A percentile compares a stretch with the other conserved stretches of the same genome.
phyloP scores from a whole-genome alignment of 2,888 invertebrate species.

The Cerastoderma edule region DNA sequence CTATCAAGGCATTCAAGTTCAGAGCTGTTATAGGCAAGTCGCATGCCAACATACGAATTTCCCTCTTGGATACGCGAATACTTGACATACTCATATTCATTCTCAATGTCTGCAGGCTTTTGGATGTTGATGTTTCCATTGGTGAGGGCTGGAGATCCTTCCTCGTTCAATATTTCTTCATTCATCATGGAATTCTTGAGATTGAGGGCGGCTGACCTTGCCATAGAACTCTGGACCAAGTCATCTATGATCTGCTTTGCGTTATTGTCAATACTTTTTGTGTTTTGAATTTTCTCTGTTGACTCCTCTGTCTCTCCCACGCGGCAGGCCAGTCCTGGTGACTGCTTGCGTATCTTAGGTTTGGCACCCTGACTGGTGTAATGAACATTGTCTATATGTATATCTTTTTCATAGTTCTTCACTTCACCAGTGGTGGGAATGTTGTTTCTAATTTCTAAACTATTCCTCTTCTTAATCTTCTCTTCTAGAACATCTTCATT shows the following conservation, averaged over 20 bases:
- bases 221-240: constrained; percentile 55
- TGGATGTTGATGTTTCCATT: constrained; percentile 35
- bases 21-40: constrained; percentile 86
- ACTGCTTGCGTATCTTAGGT: constrained; percentile 81
- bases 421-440: constrained; percentile 79
- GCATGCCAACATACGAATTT: constrained; percentile 91
- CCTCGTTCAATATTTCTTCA: constrained; percentile 30
- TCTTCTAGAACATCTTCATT: constrained; percentile 50
- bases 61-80: constrained; percentile 84
- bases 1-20: constrained; percentile 69
- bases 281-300: constrained; percentile 69
- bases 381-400: constrained; percentile 61
- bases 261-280: constrained; percentile 63
- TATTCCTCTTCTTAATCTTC: constrained; percentile 76
- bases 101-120: constrained; percentile 75
- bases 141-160: constrained; percentile 7
- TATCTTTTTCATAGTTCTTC: constrained; percentile 78
- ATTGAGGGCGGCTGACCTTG: constrained; percentile 51
- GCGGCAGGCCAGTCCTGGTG: constrained; percentile 81
- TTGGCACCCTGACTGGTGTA: constrained; percentile 75
- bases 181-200: constrained; percentile 31
- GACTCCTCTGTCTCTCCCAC: constrained; percentile 65
- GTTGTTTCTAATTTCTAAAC: constrained; percentile 82
- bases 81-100: constrained; percentile 83
- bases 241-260: constrained; percentile 57